These are phyloP conservation scores for Solea senegalensis DNA, from an alignment of 2,113 vertebrate genomes.

Conservation along the genomic window DNA sequence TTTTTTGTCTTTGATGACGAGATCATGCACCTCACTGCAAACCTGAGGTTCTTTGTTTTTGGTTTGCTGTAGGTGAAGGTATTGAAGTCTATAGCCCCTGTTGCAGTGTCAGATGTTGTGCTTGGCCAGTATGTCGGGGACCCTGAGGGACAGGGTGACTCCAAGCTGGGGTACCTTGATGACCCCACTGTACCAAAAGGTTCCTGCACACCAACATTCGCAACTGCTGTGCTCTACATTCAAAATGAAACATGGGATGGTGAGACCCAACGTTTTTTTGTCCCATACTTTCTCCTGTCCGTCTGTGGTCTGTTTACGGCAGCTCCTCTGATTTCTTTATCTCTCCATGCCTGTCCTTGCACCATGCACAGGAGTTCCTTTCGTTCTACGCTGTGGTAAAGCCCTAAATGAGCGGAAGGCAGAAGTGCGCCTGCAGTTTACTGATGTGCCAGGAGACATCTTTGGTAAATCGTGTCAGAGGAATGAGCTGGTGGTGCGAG, in stretches of 20 bases:
- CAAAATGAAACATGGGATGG: slow-evolving; percentile 92
- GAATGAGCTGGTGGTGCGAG: slow-evolving; percentile 90
- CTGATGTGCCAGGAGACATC: slow-evolving; percentile 87
- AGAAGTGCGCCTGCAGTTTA: slow-evolving; percentile 90
- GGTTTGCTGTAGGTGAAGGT: slow-evolving; percentile 87
- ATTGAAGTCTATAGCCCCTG: slow-evolving; percentile 86
- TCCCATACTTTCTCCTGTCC: neutral
- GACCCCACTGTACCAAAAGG: slow-evolving; percentile 86
- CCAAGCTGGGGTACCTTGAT: slow-evolving; percentile 86
- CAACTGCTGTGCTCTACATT: slow-evolving; percentile 86
- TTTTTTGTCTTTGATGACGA: neutral
- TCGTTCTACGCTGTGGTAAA: slow-evolving; percentile 91
- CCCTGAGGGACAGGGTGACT: slow-evolving; percentile 81
- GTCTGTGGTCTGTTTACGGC: neutral
- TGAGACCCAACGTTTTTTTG: slow-evolving; percentile 59
- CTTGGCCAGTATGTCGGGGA: slow-evolving; percentile 90
- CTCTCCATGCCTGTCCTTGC: neutral
- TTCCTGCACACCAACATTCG: slow-evolving; percentile 89
- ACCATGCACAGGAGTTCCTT: slow-evolving; percentile 84
- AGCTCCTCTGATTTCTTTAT: neutral
- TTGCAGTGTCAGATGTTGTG: slow-evolving; percentile 79
- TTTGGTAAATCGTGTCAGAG: slow-evolving; percentile 85
- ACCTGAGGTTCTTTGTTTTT: neutral
- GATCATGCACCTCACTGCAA: neutral
- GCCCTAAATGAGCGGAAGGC: slow-evolving; percentile 92